phyloP scores from a whole-genome alignment of 2,113 vertebrate genomes.

The Mixornis gularis region DNA sequence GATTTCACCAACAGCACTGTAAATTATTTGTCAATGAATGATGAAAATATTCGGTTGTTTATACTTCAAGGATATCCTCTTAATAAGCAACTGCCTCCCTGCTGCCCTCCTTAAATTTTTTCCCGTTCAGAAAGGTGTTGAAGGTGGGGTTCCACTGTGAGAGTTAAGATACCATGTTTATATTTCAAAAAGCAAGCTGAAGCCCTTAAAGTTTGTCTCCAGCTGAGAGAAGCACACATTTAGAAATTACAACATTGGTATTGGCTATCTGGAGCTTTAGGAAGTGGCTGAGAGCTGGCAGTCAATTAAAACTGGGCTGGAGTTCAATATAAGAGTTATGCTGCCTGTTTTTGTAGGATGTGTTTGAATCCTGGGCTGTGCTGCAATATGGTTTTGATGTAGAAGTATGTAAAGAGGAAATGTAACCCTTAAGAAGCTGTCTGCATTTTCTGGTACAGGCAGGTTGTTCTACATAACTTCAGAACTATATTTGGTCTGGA shows the following conservation, averaged over 20 bases:
- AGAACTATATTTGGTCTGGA: not conserved
- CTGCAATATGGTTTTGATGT: conserved; percentile 77
- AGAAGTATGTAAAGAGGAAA: conserved; percentile 74
- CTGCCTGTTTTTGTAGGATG: conserved; percentile 71
- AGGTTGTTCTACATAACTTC: conserved; percentile 16
- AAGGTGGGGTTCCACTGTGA: conserved; percentile 34
- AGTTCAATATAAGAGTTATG: conserved; percentile 71
- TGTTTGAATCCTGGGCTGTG: conserved; percentile 39
- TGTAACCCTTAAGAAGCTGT: conserved; percentile 68
- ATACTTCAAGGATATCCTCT: conserved; percentile 27
- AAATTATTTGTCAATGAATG: conserved; percentile 57
- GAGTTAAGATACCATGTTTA: conserved; percentile 51
- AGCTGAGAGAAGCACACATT: conserved; percentile 53
- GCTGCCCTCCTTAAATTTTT: not conserved
- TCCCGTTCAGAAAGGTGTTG: conserved; percentile 32
- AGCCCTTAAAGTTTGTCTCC: conserved; percentile 54
- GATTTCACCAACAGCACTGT: conserved; percentile 39
- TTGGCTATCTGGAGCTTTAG: conserved; percentile 66
- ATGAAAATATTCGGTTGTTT: conserved; percentile 59
- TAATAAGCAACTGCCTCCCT: conserved; percentile 24
- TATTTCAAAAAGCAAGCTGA: conserved; percentile 59
- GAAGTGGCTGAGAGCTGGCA: conserved; percentile 70
- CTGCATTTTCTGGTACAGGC: conserved; percentile 60
- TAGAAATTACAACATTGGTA: conserved; percentile 64
- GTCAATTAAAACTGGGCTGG: conserved; percentile 74